Base-by-base conservation (phyloP, 2,888 invertebrate genomes). In the Eupelmus urozonus region DNA sequence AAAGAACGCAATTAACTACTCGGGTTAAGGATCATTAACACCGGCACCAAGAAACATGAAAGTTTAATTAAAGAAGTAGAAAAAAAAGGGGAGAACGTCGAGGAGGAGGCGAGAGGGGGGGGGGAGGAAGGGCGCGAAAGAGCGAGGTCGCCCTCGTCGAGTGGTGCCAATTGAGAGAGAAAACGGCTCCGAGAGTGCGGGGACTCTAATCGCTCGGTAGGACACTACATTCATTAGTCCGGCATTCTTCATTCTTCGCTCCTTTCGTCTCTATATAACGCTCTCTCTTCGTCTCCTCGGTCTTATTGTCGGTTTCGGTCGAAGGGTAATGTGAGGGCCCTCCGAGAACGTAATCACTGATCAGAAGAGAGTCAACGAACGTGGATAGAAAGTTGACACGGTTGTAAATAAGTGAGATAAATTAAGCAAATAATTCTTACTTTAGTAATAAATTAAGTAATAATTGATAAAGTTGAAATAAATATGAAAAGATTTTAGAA, bases 211-310 rank as follows among this genome's bases (percentile, higher is more conserved):
- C 72, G 80, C 71, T 70, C 78, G 63, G 51, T 23, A 29, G 71
- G 71, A 62, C 78, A 75, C 72, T 73, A 62, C 79, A 76, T 80
- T 81, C 79, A 78, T 79, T 79, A 79, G 78, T 57, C 51, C 59
- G 59, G 45, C 65, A 76, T 74, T 78, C 74, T 69, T 74, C 74
- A 62, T 27, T 16, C 23, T 23, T 18, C n/a, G 16, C 3, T 20
- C 5, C n/a, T 20, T 16, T 45, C n/a, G n/a, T n/a, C n/a, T n/a
- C n/a, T n/a, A n/a, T n/a, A n/a, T n/a, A n/a, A n/a, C n/a, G n/a
- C n/a, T n/a, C n/a, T 34, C 9, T 34, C 9, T 34, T 34, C 34
- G 5, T 34, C 34, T 34, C 9, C 34, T 34, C 9, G 3, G 9
- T 34, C 9, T 34, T 34, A 34, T 34, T 34, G 3, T 34, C 34